Evolutionary conservation across 2,797 vertebrate species (phyloP).

Genomic region (Geotria australis): DNA sequence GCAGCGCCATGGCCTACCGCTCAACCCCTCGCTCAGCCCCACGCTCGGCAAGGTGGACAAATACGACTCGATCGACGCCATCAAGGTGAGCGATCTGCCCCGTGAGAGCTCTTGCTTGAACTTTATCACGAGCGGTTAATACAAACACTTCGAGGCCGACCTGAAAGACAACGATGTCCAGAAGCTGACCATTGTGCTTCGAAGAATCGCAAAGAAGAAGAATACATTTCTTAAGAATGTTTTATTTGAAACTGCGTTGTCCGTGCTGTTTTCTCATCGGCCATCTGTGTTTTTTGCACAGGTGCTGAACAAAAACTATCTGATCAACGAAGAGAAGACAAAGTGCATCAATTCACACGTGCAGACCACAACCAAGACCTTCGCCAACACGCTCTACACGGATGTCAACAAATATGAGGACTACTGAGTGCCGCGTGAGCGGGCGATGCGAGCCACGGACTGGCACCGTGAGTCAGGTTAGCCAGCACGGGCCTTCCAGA

Average conservation of each 20-base stretch:
- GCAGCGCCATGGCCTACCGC: neutral
- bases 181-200: too few relatives aligned
- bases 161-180: too few relatives aligned
- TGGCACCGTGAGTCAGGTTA: too few relatives aligned
- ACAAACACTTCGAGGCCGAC: too few relatives aligned
- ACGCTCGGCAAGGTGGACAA: neutral
- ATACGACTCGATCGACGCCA: neutral
- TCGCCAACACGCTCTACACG: neutral
- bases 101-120: too few relatives aligned
- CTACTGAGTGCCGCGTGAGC: too few relatives aligned
- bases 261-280: neutral
- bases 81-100: neutral
- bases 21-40: neutral
- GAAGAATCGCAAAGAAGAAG: too few relatives aligned
- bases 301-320: neutral
- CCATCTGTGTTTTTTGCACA: neutral
- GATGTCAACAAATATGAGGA: neutral
- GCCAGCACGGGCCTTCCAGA: too few relatives aligned
- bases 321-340: neutral
- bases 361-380: neutral
- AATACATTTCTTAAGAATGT: too few relatives aligned
- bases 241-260: too few relatives aligned
- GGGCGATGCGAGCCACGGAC: neutral
- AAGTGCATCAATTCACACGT: neutral
- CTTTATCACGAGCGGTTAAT: too few relatives aligned